phyloP scores from a whole-genome alignment of 2,797 vertebrate species.

The Helicolenus hilgendorfi region DNA sequence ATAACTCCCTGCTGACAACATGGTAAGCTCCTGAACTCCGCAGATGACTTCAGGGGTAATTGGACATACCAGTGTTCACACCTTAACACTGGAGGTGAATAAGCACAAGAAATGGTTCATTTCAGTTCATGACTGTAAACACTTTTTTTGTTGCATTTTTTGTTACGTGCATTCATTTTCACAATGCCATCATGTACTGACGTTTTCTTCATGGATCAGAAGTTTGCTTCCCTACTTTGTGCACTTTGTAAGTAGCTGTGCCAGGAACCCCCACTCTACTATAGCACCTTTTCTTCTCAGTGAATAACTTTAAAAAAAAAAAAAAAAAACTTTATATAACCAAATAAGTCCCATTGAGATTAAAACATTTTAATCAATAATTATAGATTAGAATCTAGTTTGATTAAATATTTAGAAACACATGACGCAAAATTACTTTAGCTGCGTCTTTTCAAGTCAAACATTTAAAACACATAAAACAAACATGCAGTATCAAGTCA shows the following conservation, averaged over 20 bases:
- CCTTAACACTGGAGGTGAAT: not conserved
- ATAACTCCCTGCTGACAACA: not conserved
- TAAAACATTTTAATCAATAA: no score
- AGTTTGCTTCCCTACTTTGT: not conserved
- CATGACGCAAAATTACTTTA: not conserved
- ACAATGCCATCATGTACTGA: not conserved
- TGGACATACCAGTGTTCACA: not conserved
- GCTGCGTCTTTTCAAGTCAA: no score
- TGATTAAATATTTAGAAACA: not conserved
- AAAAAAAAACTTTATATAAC: no score
- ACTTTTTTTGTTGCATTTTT: not conserved
- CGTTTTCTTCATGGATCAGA: no score
- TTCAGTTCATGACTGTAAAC: no score
- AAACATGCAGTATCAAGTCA: no score
- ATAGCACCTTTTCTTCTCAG: no score
- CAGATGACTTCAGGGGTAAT: not conserved
- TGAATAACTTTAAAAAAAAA: no score
- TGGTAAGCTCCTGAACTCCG: not conserved
- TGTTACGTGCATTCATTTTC: not conserved
- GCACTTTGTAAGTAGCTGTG: not conserved
- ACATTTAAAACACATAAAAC: no score
- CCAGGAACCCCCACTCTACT: no score
- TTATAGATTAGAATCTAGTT: no score
- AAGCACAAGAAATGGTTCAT: not conserved
- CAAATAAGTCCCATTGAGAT: no score